Base-by-base conservation (phyloP, 2,113 vertebrate genomes). In the Oncorhynchus tshawytscha region DNA sequence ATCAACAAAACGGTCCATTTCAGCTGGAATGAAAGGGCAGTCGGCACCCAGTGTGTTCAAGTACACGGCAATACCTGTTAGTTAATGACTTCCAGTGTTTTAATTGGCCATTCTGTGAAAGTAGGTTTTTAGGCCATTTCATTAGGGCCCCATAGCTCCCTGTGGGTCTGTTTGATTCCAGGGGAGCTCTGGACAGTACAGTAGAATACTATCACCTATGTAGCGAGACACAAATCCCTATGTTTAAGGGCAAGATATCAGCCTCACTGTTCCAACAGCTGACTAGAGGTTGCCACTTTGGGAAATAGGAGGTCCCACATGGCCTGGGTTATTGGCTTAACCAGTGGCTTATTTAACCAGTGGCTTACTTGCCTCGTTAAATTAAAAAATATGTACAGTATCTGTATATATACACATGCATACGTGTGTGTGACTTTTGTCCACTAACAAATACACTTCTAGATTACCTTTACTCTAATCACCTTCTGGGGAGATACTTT, bases 81-180 rank as follows among this genome's bases (percentile, higher is more conserved):
- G 84, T 87, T 93, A 91, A 90, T 88, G 85, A 88, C 84, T 87
- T 88, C 88, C 84, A 85, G 68, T 85, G 79, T 8, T 83, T 78
- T 76, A 81, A 87, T 78, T 85, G 73, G 83, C 82, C 72, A 80
- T 87, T 84, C 68, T 9, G 70, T 67, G 67, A 74, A 92, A 91
- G 83, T 91, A 83, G 91, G 91, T 92, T 92, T 91, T 87, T 86
- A 82, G 91, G 91, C 88, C 86, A 78, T 84, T 90, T 86, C 84
- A 89, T 81, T 83, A 34, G 70, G 71, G 39, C 67, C 59, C 66
- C 73, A 78, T 13, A 71, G 76, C 69, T 75, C 39, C 39, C 39
- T 9, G 39, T 39, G 39, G 39, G 39, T 39, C 80, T 82, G 78
- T 86, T 78, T 79, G 81, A 86, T 79, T 78, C 76, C 71, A 79